A percentile compares a stretch with the other conserved stretches of the same genome.
Conservation (phyloP, 2,113 vertebrate genomes). For the cat (Felis catus) region DNA sequence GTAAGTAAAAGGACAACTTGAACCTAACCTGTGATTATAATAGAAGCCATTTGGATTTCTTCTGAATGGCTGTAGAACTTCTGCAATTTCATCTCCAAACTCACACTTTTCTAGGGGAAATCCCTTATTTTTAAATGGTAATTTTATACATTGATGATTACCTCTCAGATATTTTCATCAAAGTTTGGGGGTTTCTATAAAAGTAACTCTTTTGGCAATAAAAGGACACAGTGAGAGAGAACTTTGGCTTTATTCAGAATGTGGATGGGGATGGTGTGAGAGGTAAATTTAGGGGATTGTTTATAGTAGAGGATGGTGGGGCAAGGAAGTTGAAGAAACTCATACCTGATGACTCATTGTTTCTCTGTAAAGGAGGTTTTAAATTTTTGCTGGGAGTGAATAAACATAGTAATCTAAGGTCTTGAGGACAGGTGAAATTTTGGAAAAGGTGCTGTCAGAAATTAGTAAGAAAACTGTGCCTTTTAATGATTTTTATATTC, state of each 20-base stretch:
- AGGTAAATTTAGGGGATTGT: background rate
- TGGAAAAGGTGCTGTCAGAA: background rate
- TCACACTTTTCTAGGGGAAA: background rate
- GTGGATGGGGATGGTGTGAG: background rate
- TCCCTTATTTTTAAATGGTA: background rate
- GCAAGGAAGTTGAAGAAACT: background rate
- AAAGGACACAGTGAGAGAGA: background rate
- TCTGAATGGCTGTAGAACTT: background rate
- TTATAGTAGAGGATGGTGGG: background rate
- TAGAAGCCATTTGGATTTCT: conserved; percentile 44
- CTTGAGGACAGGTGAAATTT: background rate
- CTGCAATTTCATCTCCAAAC: background rate
- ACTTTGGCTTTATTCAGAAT: background rate
- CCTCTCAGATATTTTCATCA: background rate
- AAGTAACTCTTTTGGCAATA: background rate
- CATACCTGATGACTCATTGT: background rate
- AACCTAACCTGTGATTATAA: conserved; percentile 53
- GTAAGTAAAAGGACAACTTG: conserved; percentile 4
- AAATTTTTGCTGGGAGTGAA: background rate
- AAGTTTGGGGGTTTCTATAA: background rate
- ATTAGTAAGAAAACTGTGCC: background rate
- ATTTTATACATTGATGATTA: conserved; percentile 34
- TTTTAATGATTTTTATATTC: background rate
- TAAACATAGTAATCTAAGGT: background rate
- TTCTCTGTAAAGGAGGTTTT: background rate